Evolutionary conservation across 2,797 vertebrate species (phyloP).

Genomic region (Netta rufina): DNA sequence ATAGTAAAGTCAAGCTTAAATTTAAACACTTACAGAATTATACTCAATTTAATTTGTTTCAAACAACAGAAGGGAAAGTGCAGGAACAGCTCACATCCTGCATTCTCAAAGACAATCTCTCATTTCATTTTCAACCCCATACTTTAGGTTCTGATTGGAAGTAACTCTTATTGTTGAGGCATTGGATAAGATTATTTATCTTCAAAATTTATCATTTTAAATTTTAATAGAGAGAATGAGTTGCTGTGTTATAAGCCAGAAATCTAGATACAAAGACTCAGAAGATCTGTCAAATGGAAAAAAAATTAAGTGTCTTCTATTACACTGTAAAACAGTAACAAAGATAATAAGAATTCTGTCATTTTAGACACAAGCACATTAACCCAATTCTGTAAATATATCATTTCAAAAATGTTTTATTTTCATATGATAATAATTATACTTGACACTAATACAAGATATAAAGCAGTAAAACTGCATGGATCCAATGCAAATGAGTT

Average conservation of each 20-base stretch:
- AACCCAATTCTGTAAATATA: background rate
- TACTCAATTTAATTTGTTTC: background rate
- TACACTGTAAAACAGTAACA: background rate
- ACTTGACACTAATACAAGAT: background rate
- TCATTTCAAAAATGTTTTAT: background rate
- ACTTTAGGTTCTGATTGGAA: background rate
- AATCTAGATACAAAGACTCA: background rate
- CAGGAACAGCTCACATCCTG: background rate
- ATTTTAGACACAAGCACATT: background rate
- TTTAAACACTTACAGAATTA: background rate
- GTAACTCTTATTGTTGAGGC: background rate
- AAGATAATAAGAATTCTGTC: background rate
- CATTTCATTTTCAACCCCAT: background rate
- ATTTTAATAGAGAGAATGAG: background rate
- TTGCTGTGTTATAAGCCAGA: background rate
- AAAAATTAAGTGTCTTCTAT: background rate
- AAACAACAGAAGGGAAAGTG: background rate
- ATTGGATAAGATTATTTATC: background rate
- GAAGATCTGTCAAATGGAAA: background rate
- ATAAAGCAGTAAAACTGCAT: background rate
- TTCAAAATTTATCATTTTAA: background rate
- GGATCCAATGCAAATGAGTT: background rate
- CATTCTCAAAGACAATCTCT: background rate
- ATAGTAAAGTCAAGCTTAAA: background rate
- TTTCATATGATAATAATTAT: background rate